These are phyloP conservation scores for Ommatoiulus sabulosus DNA, from an alignment of 2,888 invertebrate genomes.

Conservation along the genomic window DNA sequence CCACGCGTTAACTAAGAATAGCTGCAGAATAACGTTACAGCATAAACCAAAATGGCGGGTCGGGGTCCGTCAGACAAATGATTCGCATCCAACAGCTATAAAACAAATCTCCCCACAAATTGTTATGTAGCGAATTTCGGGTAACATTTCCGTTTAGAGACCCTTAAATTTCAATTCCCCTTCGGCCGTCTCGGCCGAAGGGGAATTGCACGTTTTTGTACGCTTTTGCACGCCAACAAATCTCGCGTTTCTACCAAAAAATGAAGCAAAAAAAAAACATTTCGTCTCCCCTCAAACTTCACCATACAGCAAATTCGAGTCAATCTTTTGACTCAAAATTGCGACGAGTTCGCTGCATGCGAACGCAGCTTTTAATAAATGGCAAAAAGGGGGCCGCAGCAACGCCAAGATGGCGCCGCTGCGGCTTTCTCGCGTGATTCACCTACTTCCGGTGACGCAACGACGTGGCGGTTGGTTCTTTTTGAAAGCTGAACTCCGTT, in stretches of 20 bases:
- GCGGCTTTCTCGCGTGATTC: not conserved
- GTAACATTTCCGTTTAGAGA: constrained; percentile 17
- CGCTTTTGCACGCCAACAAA: not conserved
- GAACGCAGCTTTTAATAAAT: not conserved
- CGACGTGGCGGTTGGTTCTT: not conserved
- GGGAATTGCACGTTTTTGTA: no score
- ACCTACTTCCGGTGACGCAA: not conserved
- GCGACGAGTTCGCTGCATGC: not conserved
- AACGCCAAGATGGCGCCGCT: not conserved
- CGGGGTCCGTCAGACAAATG: not conserved
- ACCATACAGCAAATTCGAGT: not conserved
- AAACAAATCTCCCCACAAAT: not conserved
- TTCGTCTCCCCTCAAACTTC: not conserved
- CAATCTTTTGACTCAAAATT: not conserved
- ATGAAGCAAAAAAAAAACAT: not conserved
- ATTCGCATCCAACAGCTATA: not conserved
- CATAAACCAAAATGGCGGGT: not conserved
- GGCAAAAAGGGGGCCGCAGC: not conserved
- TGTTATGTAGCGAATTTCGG: not conserved
- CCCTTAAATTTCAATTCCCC: constrained; percentile 1
- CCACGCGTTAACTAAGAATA: no score
- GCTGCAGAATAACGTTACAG: not conserved
- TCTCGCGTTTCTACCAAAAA: not conserved
- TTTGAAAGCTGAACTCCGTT: not conserved
- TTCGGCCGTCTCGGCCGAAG: not conserved